Evolutionary conservation across 2,888 invertebrate genomes (phyloP).

Genomic region (Yponomeuta evonymella): DNA sequence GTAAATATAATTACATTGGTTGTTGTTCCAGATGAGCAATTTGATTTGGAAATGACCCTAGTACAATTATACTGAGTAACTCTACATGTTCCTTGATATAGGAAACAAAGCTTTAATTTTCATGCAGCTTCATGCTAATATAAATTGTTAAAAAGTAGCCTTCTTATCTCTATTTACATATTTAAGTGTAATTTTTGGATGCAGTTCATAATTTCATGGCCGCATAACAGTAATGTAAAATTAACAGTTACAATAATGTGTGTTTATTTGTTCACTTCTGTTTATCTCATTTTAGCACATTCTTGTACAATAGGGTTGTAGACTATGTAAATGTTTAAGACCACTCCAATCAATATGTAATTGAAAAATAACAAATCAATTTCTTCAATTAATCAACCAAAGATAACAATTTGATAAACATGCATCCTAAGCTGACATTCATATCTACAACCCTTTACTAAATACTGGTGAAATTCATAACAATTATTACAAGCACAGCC

Average conservation of each 20-base stretch:
- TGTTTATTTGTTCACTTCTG: constrained; percentile 4
- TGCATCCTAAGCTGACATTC: background rate
- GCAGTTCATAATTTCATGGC: background rate
- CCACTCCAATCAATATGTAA: background rate
- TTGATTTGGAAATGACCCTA: too few relatives aligned
- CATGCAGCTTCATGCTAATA: background rate
- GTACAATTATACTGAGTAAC: too few relatives aligned
- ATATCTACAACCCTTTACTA: background rate
- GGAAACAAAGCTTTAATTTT: too few relatives aligned
- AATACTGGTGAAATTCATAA: background rate
- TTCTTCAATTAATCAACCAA: background rate
- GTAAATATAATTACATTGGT: too few relatives aligned
- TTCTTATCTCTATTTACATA: background rate
- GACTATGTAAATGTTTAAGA: background rate
- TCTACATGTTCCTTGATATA: too few relatives aligned
- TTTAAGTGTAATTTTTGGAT: background rate
- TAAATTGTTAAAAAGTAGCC: background rate
- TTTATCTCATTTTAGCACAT: background rate
- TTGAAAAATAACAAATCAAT: background rate
- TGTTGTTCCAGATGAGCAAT: too few relatives aligned
- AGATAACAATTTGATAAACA: constrained; percentile 14
- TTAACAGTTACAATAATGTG: constrained; percentile 9
- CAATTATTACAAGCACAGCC: too few relatives aligned
- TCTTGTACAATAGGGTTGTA: background rate
- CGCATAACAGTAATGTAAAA: background rate